Conservation (phyloP, 2,113 vertebrate species). For the Rousettus leschenaultii region DNA sequence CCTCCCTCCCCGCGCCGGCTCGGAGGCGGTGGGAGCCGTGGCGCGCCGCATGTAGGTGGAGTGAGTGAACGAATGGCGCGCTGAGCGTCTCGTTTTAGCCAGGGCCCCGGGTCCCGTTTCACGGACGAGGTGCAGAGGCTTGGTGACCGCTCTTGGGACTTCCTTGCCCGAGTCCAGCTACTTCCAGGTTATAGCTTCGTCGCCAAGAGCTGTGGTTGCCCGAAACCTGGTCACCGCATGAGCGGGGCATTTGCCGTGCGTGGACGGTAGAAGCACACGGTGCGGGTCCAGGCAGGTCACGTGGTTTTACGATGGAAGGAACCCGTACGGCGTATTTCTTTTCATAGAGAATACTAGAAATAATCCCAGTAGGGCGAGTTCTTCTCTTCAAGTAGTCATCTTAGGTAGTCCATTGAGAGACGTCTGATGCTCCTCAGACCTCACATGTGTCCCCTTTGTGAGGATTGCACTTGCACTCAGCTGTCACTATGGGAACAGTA, state of each 20-base stretch:
- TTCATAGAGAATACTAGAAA: neutral
- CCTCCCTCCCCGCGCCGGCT: neutral
- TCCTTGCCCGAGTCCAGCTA: neutral
- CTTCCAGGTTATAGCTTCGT: neutral
- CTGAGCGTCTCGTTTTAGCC: neutral
- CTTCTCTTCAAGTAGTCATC: neutral
- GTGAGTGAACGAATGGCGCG: too few species aligned
- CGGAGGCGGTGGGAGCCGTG: accelerated
- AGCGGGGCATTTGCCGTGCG: neutral
- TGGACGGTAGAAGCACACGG: neutral
- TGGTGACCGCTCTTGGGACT: neutral
- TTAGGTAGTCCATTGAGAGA: neutral
- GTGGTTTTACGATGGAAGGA: neutral
- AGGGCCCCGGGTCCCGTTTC: neutral
- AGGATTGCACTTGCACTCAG: slow-evolving; percentile 55
- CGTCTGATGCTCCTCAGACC: neutral
- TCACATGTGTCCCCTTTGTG: neutral
- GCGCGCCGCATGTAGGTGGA: accelerated
- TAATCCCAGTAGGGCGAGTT: neutral
- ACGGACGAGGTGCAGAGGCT: neutral
- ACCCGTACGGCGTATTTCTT: neutral
- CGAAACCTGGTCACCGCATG: neutral
- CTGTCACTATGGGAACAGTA: slow-evolving; percentile 72
- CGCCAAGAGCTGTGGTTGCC: neutral
- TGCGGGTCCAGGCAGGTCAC: neutral